Evolutionary conservation across 2,888 invertebrate species (phyloP).

Genomic region (Sepiola atlantica): DNA sequence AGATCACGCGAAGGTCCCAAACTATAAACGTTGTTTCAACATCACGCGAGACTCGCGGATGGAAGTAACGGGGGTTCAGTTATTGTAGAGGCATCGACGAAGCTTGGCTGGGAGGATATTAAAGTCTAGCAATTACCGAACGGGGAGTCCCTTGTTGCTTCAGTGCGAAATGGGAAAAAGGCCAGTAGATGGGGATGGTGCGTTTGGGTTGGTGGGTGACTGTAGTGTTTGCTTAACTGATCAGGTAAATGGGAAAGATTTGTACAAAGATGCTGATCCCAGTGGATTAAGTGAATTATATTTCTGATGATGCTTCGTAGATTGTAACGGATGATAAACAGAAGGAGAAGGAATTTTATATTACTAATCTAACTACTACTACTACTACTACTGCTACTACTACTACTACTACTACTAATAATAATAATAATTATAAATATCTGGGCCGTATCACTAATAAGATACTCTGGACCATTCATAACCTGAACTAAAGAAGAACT

Average conservation of each 20-base stretch:
- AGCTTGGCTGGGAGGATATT: not conserved
- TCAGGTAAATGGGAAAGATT: not conserved
- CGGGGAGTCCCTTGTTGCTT: not conserved
- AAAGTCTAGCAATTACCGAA: not conserved
- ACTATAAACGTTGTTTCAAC: not conserved
- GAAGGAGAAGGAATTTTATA: not conserved
- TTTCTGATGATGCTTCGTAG: not conserved
- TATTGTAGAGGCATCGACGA: not conserved
- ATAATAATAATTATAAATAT: too few relatives aligned
- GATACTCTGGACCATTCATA: too few relatives aligned
- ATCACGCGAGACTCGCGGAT: not conserved
- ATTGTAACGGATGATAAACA: not conserved
- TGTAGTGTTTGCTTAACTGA: not conserved
- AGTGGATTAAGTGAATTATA: not conserved
- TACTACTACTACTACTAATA: too few relatives aligned
- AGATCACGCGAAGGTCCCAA: not conserved
- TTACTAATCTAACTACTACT: not conserved
- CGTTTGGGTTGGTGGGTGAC: not conserved
- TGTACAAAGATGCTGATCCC: not conserved
- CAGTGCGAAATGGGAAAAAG: not conserved
- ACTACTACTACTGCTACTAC: too few relatives aligned
- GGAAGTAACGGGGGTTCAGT: not conserved
- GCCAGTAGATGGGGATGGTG: not conserved
- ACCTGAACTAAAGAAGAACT: too few relatives aligned
- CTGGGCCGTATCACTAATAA: too few relatives aligned